Evolutionary conservation across 2,888 invertebrate genomes (phyloP).

Genomic region (Aphodius granarius): DNA sequence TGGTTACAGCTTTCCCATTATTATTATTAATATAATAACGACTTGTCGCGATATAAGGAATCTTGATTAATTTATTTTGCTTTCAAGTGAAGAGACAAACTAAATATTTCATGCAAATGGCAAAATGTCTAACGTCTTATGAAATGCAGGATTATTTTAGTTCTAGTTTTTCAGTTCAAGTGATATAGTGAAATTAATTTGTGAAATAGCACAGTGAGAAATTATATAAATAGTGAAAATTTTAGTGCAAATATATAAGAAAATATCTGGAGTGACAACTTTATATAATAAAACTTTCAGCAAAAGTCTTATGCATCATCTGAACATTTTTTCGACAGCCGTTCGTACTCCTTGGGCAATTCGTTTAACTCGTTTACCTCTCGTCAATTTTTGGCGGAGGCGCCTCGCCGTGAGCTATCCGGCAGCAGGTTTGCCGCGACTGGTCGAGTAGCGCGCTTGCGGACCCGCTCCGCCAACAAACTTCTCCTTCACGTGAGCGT

Average conservation of each 20-base stretch:
- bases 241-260: too few relatives aligned
- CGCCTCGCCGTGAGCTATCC: constrained; percentile 1
- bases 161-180: too few relatives aligned
- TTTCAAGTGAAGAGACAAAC: background rate
- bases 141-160: too few relatives aligned
- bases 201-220: too few relatives aligned
- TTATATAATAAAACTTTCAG: background rate
- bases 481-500: constrained; percentile 36
- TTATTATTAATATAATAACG: background rate
- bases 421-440: constrained; percentile 15
- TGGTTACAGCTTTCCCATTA: background rate
- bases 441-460: constrained; percentile 20
- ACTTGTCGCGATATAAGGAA: background rate
- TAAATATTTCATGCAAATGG: too few relatives aligned
- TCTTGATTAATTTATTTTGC: background rate
- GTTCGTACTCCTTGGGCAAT: background rate
- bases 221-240: too few relatives aligned
- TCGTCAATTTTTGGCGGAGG: background rate
- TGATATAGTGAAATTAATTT: too few relatives aligned
- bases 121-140: too few relatives aligned
- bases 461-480: constrained; percentile 9
- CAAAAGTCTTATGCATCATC: background rate
- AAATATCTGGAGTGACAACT: background rate
- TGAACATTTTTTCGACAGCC: too few relatives aligned
- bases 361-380: background rate